A percentile compares a stretch with the other conserved stretches of the same genome.
Evolutionary conservation across 2,888 invertebrate genomes (phyloP).

Genomic region (Seladonia tumulorum): DNA sequence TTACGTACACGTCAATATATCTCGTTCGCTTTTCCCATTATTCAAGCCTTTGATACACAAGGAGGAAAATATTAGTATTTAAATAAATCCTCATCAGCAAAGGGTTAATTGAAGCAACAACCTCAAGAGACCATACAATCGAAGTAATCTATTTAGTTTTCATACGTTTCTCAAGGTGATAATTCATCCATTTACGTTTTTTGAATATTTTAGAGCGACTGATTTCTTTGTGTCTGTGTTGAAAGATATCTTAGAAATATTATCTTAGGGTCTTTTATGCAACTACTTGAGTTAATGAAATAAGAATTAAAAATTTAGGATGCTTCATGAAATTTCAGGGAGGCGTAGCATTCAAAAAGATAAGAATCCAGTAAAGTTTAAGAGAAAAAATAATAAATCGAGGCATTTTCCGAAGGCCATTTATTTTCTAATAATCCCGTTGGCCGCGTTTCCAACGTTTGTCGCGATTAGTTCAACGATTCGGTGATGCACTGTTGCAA

Average conservation of each 20-base stretch:
- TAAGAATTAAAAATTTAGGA: background rate
- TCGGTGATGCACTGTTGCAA: background rate
- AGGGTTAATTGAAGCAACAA: no score
- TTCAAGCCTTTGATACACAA: no score
- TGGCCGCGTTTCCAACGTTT: background rate
- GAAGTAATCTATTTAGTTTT: no score
- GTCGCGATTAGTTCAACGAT: background rate
- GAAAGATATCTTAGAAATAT: background rate
- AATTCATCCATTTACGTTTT: background rate
- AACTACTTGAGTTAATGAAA: background rate
- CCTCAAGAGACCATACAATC: no score
- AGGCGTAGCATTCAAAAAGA: background rate
- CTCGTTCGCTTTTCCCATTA: no score
- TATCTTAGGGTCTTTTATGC: background rate
- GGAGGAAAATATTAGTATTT: no score
- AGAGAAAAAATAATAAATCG: background rate
- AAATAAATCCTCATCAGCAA: no score
- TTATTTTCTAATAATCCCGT: no score
- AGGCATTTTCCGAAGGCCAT: constrained; percentile 34
- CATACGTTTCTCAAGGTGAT: no score
- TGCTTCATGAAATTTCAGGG: background rate
- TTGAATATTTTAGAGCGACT: background rate
- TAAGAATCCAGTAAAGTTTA: background rate
- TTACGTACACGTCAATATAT: no score
- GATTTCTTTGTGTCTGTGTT: background rate